Evolutionary conservation across 2,797 vertebrate genomes (phyloP), one percentile per base, ranked within the genome.

Genomic region (Strix occidentalis): DNA sequence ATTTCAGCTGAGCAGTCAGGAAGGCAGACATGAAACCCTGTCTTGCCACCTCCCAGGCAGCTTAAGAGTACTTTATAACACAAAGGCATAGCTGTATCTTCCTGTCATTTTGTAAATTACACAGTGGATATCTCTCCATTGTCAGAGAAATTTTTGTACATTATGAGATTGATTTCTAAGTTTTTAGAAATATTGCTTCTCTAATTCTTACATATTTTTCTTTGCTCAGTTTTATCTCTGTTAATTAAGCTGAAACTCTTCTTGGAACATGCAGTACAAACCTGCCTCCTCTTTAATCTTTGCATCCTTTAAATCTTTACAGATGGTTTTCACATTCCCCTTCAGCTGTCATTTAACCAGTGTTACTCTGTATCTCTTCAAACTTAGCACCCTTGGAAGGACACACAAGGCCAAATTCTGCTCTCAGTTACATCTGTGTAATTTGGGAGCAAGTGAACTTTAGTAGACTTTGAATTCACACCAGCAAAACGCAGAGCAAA

Each of bases 371-470:
- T n/a, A 58, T 48, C 63, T 93, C 66, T 89, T 93, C 89, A 89
- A 89, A 90, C 66, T 37, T 48, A 77, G 66, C 81, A 85, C 54
- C 70, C 48, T 66, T 51, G 50, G 63, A 77, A 94, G 78, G 84
- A 78, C 58, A 94, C 28, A 48, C 8, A n/a, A 84, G 81, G 75
- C 84, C 84, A 83, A 86, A 89, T 90, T 87, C 78, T 96, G 75
- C 56, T 88, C 74, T 84, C 65, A 48, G 51, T 77, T 93, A 61
- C 31, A 70, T 72, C 66, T 56, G 35, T 29, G 35, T 87, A 58
- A 93, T 56, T 93, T 76, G 90, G 86, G 69, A 93, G 65, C 46
- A 95, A 94, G 28, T 14, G 70, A 90, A 80, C 33, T 66, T 81
- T 6, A 69, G 31, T 10, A 84, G 72, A 81, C 57, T 48, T 39